Conservation (phyloP, 1,140 invertebrate species). For the Cephus cinctus region DNA sequence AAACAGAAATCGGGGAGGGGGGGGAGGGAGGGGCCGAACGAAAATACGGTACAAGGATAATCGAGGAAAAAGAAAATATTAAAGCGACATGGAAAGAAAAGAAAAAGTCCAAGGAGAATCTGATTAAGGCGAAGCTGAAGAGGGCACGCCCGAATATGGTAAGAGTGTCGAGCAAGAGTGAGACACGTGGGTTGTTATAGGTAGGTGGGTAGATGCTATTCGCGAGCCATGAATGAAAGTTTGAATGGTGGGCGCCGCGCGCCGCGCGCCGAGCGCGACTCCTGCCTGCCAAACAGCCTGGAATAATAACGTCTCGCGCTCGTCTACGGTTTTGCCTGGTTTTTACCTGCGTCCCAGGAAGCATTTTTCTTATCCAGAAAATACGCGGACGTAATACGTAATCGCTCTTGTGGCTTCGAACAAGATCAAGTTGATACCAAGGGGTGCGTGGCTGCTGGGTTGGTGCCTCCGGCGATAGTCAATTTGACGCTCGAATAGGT, state of each 20-base stretch:
- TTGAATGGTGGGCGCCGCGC: conserved; percentile 8
- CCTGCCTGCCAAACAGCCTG: conserved; percentile 24
- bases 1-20: no score
- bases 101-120: not conserved
- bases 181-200: no score
- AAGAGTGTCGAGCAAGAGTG: no score
- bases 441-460: no score
- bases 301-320: conserved; percentile 15
- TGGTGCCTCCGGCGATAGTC: no score
- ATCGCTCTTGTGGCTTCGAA: no score
- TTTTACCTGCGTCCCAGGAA: conserved; percentile 9
- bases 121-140: not conserved
- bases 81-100: conserved; percentile 1
- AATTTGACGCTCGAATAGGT: no score
- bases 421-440: no score
- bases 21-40: not conserved
- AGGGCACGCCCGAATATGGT: not conserved
- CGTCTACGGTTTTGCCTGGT: conserved; percentile 10
- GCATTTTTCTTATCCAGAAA: not conserved
- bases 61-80: conserved; percentile 8
- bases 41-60: not conserved
- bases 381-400: conserved; percentile 4
- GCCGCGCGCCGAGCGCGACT: no score
- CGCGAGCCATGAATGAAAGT: conserved; percentile 25
- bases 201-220: not conserved